These are phyloP conservation scores for Tokudaia muenninki DNA, from an alignment of 2,797 vertebrate genomes.

Conservation along the genomic window DNA sequence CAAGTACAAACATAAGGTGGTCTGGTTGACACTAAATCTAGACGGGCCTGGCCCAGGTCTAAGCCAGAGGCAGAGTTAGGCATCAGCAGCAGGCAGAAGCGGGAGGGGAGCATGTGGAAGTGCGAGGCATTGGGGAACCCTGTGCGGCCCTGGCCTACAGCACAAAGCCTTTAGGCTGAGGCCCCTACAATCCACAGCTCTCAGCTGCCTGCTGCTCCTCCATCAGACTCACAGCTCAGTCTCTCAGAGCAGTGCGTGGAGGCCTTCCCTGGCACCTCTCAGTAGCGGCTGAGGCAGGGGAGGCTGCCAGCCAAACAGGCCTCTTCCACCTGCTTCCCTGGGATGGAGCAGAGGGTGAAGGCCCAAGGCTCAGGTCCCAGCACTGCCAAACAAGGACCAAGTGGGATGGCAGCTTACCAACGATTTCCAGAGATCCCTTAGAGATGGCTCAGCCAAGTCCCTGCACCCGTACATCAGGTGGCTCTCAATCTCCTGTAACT, in stretches of 20 bases:
- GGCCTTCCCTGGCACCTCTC: background rate
- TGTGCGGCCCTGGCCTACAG: background rate
- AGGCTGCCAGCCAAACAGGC: background rate
- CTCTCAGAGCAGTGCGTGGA: background rate
- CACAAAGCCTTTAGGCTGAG: background rate
- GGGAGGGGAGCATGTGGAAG: background rate
- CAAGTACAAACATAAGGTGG: background rate
- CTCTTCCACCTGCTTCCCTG: background rate
- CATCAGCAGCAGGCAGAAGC: background rate
- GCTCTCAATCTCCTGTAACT: background rate
- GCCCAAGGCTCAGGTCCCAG: background rate
- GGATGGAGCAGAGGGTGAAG: background rate
- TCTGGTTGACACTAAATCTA: background rate
- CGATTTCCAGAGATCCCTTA: background rate
- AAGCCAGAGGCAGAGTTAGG: background rate
- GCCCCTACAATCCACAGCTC: background rate
- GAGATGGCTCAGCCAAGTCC: background rate
- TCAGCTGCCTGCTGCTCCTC: background rate
- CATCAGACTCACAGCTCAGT: background rate
- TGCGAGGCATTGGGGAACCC: background rate
- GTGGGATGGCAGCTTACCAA: background rate
- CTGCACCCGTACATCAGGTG: too few relatives aligned
- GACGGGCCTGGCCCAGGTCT: background rate
- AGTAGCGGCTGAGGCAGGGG: background rate
- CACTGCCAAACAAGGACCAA: background rate